phyloP scores from a whole-genome alignment of 2,113 vertebrate genomes.

The Prietella phreatophila region DNA sequence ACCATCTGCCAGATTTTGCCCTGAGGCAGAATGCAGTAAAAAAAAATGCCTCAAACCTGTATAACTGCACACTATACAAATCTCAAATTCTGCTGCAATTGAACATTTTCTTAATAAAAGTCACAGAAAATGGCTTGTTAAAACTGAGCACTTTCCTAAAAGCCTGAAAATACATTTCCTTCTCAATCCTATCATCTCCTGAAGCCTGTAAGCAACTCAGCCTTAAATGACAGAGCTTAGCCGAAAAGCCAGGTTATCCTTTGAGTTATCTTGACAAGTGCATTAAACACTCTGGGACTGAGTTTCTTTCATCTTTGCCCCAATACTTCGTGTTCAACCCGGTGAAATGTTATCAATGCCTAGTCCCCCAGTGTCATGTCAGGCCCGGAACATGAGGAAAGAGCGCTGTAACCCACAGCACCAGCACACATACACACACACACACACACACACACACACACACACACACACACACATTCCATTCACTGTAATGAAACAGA shows the following conservation, averaged over 20 bases:
- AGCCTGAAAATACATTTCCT: constrained; percentile 17
- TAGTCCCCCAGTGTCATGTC: constrained; percentile 21
- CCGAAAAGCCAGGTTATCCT: constrained; percentile 38
- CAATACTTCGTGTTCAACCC: constrained; percentile 20
- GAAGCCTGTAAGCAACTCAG: constrained; percentile 30
- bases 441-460: not conserved
- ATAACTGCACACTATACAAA: not conserved
- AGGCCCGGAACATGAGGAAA: constrained; percentile 23
- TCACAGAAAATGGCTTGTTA: not conserved
- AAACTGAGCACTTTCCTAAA: not conserved
- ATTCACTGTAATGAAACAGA: constrained; percentile 45
- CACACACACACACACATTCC: constrained; percentile 3
- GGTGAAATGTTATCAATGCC: constrained; percentile 24
- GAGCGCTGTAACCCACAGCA: constrained; percentile 20
- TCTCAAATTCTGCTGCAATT: not conserved
- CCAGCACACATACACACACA: not conserved
- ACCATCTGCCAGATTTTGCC: not conserved
- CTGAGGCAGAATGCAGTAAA: not conserved
- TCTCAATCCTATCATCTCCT: constrained; percentile 26
- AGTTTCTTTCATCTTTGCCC: constrained; percentile 17
- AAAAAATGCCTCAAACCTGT: constrained; percentile 9
- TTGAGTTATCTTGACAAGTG: constrained; percentile 34
- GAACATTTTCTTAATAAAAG: constrained; percentile 12
- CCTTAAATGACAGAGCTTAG: constrained; percentile 19
- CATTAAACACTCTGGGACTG: constrained; percentile 19